phyloP scores from a whole-genome alignment of 1,140 invertebrate genomes.

The Drosophila littoralis region DNA sequence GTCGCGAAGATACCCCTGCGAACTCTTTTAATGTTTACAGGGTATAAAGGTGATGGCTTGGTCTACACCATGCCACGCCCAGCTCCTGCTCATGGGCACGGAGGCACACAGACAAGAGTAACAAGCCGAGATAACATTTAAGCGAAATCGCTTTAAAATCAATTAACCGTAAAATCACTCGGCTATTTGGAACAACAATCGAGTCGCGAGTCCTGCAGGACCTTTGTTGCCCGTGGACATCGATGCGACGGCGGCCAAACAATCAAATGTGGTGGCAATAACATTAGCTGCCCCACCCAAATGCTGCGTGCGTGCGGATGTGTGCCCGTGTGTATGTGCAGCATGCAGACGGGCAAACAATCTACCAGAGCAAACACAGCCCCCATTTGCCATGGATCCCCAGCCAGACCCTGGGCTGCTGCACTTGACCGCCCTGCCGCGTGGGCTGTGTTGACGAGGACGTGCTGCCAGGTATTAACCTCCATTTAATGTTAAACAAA shows the following conservation, averaged over 20 bases:
- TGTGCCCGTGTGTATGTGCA: conserved; percentile 15
- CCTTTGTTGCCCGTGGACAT: conserved; percentile 37
- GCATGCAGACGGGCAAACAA: conserved; percentile 40
- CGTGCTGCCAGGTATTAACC: conserved; percentile 83
- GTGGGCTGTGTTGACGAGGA: conserved; percentile 31
- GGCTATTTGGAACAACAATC: conserved; percentile 76
- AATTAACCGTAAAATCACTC: conserved; percentile 84
- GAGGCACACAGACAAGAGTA: conserved; percentile 16
- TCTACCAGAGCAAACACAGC: conserved; percentile 4
- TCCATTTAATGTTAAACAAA: conserved; percentile 83
- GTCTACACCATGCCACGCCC: conserved; percentile 11
- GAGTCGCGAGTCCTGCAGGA: conserved; percentile 37
- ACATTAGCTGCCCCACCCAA: conserved; percentile 55
- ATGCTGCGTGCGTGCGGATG: too few species aligned
- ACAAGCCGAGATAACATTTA: conserved; percentile 78
- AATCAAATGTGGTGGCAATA: conserved; percentile 80
- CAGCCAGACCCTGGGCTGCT: conserved; percentile 18
- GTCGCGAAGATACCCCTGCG: too few species aligned
- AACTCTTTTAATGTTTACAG: neutral
- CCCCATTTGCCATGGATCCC: conserved; percentile 5
- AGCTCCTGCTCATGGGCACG: neutral
- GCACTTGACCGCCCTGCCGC: conserved; percentile 52
- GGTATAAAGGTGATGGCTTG: neutral
- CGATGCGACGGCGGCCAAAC: conserved; percentile 51
- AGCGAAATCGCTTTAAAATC: conserved; percentile 84